These are phyloP conservation scores for Oreortyx pictus DNA, from an alignment of 2,797 vertebrate species.

Conservation along the genomic window DNA sequence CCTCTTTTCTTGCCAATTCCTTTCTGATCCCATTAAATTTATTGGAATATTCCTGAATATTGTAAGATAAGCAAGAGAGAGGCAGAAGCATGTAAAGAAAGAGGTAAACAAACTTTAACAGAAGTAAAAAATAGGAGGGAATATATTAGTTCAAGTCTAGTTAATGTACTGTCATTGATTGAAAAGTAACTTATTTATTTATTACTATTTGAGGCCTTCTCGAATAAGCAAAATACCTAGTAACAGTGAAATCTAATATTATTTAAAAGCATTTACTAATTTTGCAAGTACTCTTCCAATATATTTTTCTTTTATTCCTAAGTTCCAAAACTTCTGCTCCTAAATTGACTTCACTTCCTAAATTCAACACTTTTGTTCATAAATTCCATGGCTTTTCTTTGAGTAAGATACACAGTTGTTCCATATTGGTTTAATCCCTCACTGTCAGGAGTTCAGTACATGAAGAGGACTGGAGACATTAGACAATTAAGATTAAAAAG, in stretches of 20 bases:
- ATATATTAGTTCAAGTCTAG: constrained; percentile 26
- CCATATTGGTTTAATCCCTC: neutral
- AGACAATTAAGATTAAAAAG: neutral
- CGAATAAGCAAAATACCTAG: neutral
- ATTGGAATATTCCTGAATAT: constrained; percentile 78
- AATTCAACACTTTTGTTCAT: neutral
- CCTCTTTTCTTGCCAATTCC: constrained; percentile 79
- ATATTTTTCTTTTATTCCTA: neutral
- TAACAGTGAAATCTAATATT: neutral
- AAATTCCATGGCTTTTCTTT: neutral
- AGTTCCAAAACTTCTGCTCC: neutral
- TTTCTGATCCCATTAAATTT: constrained; percentile 81
- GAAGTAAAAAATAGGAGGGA: constrained; percentile 50
- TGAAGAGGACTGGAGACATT: neutral
- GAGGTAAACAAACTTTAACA: constrained; percentile 75
- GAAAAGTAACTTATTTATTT: neutral
- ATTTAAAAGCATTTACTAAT: neutral
- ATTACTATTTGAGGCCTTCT: neutral
- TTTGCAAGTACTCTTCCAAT: neutral
- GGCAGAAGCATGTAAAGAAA: constrained; percentile 80
- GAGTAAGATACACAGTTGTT: neutral
- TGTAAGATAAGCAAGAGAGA: constrained; percentile 73
- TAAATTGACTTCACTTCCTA: no score
- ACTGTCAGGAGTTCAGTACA: neutral
- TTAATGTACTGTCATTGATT: neutral